Base-by-base conservation (phyloP, 2,113 vertebrate species). In the Lepisosteus osseus region DNA sequence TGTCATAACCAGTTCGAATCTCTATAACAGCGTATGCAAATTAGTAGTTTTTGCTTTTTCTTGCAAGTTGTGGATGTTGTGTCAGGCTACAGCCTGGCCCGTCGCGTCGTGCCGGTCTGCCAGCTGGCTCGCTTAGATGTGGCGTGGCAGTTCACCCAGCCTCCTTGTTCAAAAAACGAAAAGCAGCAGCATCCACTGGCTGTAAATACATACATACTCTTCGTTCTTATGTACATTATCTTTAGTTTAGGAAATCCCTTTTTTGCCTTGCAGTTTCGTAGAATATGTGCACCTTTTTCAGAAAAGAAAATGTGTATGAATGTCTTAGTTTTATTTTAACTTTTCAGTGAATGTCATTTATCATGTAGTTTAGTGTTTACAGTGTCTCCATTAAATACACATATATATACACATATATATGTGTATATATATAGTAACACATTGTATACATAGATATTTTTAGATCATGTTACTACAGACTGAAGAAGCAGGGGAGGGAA, bases 231-330 rank as follows among this genome's bases (percentile, higher is more conserved):
- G 54, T 68, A 59, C 72, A 61, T 73, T 74, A 69, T 29, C 64
- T 55, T 74, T 69, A 69, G 72, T 69, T 51, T 63, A 73, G 45
- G 29, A 68, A 56, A 29, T 68, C 54, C 57, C 45, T 51, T 72
- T 61, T 65, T 75, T 70, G 68, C 70, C 73, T 75, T 75, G 68
- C 73, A 70, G 72, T 75, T 75, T 44, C 65, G 61, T 75, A 75
- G 73, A 57, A 65, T 75, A 70, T 75, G 70, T 70, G 73, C 73
- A 75, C 73, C 70, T 75, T 70, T 74, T 67, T 51, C 70, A 61
- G 70, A 47, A 57, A 44, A 56, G 62, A 68, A 72, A 61, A 61
- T 56, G 14, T 73, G 59, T 64, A 64, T 69, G 69, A 75, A 66
- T n/a, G 68, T 75, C 64, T 65, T 65, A 41, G 61, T 70, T 69